These are phyloP conservation scores for Adelognathus sp. DNA, from an alignment of 2,888 invertebrate genomes.

Conservation along the genomic window DNA sequence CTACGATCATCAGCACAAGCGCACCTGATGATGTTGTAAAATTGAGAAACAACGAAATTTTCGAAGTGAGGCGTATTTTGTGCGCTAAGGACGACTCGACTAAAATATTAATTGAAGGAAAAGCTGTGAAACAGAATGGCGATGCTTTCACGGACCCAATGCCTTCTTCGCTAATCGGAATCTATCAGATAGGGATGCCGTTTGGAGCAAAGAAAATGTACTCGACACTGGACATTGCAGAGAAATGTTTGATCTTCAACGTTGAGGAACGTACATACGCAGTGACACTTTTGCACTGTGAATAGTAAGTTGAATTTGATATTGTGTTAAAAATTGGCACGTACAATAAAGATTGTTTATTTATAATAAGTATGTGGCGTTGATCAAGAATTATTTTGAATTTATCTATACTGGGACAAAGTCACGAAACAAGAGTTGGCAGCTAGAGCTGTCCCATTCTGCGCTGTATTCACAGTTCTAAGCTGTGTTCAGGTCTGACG, in stretches of 20 bases:
- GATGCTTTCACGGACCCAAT: constrained; percentile 39
- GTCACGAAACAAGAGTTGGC: too few species aligned
- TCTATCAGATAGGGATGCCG: constrained; percentile 20
- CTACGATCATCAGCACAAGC: constrained; percentile 22
- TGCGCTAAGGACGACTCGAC: not conserved
- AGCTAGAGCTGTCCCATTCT: too few species aligned
- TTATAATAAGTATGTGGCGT: too few species aligned
- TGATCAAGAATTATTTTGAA: too few species aligned
- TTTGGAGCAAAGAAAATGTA: constrained; percentile 4
- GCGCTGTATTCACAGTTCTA: too few species aligned
- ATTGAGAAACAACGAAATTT: constrained; percentile 31
- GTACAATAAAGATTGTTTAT: too few species aligned
- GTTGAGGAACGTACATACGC: constrained; percentile 24
- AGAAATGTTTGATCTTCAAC: constrained; percentile 26
- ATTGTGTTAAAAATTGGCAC: too few species aligned
- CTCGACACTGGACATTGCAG: constrained; percentile 11
- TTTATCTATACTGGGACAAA: too few species aligned
- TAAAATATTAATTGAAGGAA: constrained; percentile 23
- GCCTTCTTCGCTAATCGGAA: constrained; percentile 27
- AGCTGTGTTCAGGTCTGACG: too few species aligned
- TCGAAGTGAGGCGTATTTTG: constrained; percentile 23
- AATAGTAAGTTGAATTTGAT: too few species aligned
- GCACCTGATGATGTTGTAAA: constrained; percentile 46
- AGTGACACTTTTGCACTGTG: constrained; percentile 25
- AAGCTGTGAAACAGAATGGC: constrained; percentile 12